Evolutionary conservation across 37 sponge, comb jelly and placozoan species (phyloP).

Genomic region (Cladorhizidae sp.): DNA sequence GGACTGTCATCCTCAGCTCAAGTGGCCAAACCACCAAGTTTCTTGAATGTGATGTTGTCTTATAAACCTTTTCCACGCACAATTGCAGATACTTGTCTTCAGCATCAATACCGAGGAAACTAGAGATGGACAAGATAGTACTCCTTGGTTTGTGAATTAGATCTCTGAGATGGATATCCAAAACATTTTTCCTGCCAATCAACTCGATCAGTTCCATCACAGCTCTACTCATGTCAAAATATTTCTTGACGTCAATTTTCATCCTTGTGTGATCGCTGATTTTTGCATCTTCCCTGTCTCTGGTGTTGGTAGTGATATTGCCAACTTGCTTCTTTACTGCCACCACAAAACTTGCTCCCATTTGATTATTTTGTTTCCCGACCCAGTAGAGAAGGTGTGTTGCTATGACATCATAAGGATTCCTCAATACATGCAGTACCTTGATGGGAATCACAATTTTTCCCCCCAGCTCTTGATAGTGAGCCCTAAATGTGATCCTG

Average conservation of each 20-base stretch:
- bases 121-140: too few relatives aligned
- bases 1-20: too few relatives aligned
- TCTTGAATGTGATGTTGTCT: slow-evolving; percentile 31
- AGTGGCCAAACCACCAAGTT: slow-evolving; percentile 51
- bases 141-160: too few relatives aligned
- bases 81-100: too few relatives aligned
- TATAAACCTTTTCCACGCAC: too few relatives aligned
- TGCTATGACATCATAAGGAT: slow-evolving; percentile 41
- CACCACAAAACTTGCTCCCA: background rate
- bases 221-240: too few relatives aligned
- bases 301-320: slow-evolving; percentile 13
- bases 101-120: too few relatives aligned
- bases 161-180: slow-evolving; percentile 22
- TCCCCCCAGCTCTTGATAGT: background rate
- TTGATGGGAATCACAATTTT: slow-evolving; percentile 17
- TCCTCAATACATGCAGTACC: slow-evolving; percentile 29
- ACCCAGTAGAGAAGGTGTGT: slow-evolving; percentile 22
- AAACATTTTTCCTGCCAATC: slow-evolving; percentile 7
- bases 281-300: background rate
- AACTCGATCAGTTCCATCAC: too few relatives aligned
- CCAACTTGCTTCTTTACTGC: too few relatives aligned
- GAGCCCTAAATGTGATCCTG: background rate
- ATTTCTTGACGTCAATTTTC: slow-evolving; percentile 8
- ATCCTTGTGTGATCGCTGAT: background rate
- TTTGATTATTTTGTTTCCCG: background rate